Evolutionary conservation across 2,113 vertebrate species (phyloP).

Genomic region (Diglossa brunneiventris): DNA sequence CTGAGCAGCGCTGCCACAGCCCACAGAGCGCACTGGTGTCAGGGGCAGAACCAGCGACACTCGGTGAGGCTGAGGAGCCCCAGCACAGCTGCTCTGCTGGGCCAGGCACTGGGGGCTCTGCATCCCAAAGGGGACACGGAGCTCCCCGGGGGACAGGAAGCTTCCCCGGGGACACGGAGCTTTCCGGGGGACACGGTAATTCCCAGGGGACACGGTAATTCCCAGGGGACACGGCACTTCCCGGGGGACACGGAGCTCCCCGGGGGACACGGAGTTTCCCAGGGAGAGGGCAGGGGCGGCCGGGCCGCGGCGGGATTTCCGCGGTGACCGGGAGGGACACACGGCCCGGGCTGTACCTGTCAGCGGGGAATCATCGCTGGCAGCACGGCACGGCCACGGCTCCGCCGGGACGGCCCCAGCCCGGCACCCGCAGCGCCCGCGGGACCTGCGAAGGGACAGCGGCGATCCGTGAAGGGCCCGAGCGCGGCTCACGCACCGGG

Average conservation of each 20-base stretch:
- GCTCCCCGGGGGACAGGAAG: neutral
- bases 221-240: neutral
- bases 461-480: accelerated
- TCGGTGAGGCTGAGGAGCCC: neutral
- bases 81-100: neutral
- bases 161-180: neutral
- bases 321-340: accelerated
- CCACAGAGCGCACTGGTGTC: accelerated
- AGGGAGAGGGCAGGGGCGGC: too few species aligned
- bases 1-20: too few species aligned
- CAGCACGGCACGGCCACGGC: neutral
- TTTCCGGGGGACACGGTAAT: neutral
- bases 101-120: accelerated
- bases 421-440: neutral
- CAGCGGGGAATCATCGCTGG: neutral
- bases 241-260: neutral
- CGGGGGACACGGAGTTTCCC: too few species aligned
- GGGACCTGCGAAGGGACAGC: neutral
- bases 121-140: too few species aligned
- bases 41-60: neutral
- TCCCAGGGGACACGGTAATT: neutral
- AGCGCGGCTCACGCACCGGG: neutral
- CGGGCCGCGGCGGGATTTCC: neutral
- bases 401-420: neutral
- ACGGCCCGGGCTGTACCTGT: neutral